Conservation (phyloP, 2,797 vertebrate species). For the Remorina albescens region DNA sequence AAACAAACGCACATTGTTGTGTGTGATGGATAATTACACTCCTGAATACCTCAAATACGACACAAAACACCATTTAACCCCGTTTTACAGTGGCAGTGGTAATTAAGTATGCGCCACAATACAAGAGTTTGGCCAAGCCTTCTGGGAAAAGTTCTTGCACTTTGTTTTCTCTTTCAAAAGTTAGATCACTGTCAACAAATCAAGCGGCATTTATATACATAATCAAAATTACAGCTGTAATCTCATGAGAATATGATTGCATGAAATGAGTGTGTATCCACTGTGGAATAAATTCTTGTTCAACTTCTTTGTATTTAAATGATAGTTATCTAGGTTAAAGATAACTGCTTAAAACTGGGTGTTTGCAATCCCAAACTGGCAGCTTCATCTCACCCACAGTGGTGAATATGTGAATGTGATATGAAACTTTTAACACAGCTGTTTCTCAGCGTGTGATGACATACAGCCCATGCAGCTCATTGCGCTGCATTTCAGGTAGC, state of each 20-base stretch:
- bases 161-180: conserved; percentile 50
- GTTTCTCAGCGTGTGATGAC: background rate
- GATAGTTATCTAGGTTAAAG: conserved; percentile 5
- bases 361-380: conserved; percentile 3
- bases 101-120: conserved; percentile 63
- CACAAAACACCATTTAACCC: conserved; percentile 76
- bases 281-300: conserved; percentile 27
- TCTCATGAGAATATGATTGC: conserved; percentile 70
- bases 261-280: conserved; percentile 26
- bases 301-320: conserved; percentile 28
- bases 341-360: conserved; percentile 16
- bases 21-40: conserved; percentile 62
- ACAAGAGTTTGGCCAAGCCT: conserved; percentile 36
- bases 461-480: background rate
- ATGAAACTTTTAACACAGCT: background rate
- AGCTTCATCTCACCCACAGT: background rate
- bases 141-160: conserved; percentile 71
- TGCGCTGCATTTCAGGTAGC: background rate
- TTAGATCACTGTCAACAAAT: conserved; percentile 66
- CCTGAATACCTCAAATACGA: conserved; percentile 45
- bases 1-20: conserved; percentile 67
- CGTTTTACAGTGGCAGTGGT: conserved; percentile 40
- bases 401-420: background rate
- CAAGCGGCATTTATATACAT: conserved; percentile 56
- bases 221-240: conserved; percentile 53